Percentiles rank a stretch among this genome's conserved stretches.
phyloP scores from a whole-genome alignment of 2,113 vertebrate species.

The Sapayoa aenigma region DNA sequence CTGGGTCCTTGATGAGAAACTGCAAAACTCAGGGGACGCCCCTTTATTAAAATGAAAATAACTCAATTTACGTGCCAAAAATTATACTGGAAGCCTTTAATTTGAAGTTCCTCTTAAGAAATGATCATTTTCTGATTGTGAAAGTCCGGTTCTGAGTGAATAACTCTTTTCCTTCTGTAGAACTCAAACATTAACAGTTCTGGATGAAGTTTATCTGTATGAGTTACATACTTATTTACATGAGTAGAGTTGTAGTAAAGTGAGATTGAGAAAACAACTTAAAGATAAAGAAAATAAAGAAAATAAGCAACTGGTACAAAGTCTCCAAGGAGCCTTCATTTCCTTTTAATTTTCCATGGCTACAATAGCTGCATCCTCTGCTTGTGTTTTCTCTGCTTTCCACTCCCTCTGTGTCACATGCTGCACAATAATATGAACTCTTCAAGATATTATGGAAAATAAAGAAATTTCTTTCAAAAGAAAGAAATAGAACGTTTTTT shows the following conservation, averaged over 20 bases:
- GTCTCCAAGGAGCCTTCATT: neutral
- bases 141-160: neutral
- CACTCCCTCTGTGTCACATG: neutral
- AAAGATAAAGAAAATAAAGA: neutral
- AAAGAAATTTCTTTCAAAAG: neutral
- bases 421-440: neutral
- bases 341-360: neutral
- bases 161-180: neutral
- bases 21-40: neutral
- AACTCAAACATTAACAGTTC: neutral
- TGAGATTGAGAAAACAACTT: neutral
- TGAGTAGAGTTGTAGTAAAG: neutral
- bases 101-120: neutral
- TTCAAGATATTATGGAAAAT: neutral
- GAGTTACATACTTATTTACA: neutral
- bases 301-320: neutral
- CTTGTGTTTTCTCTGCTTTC: neutral
- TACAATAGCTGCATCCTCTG: neutral
- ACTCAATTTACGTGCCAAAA: neutral
- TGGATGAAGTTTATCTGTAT: neutral
- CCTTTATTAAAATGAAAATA: neutral
- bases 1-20: neutral
- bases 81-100: neutral
- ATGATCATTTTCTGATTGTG: neutral
- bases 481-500: neutral